A percentile compares a stretch with the other conserved stretches of the same genome.
Evolutionary conservation across 1,140 invertebrate genomes (phyloP).

Genomic region (Anadara kagoshimensis): DNA sequence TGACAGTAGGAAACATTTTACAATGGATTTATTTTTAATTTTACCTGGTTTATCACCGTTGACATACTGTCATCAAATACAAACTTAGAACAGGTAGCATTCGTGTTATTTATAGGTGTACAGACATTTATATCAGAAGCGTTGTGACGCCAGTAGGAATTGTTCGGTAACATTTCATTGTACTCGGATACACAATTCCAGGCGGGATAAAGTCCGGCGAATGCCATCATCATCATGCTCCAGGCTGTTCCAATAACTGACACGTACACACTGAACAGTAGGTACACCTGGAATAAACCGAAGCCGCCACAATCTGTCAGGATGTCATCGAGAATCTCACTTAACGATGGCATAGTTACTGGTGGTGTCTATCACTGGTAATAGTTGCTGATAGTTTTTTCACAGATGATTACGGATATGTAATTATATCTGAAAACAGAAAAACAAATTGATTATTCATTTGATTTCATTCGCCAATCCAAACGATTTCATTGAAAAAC

Average conservation of each 20-base stretch:
- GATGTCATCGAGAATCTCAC: constrained; percentile 24
- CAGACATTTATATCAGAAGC: neutral
- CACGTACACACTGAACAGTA: constrained; percentile 16
- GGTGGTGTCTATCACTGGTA: too few relatives aligned
- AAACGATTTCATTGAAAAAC: too few relatives aligned
- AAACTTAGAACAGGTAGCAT: neutral
- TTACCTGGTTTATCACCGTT: constrained; percentile 28
- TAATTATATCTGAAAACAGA: too few relatives aligned
- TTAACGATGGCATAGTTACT: neutral
- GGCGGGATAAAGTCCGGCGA: constrained; percentile 39
- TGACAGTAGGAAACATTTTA: too few relatives aligned
- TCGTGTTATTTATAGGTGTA: neutral
- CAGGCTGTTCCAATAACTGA: constrained; percentile 9
- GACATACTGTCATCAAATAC: constrained; percentile 10
- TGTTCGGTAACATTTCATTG: neutral
- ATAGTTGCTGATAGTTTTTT: too few relatives aligned
- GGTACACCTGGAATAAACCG: constrained; percentile 30
- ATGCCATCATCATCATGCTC: constrained; percentile 50
- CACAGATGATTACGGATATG: too few relatives aligned
- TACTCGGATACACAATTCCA: constrained; percentile 41
- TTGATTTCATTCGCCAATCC: too few relatives aligned
- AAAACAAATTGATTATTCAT: too few relatives aligned
- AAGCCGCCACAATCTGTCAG: constrained; percentile 35
- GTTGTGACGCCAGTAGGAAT: neutral
- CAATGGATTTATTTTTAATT: too few relatives aligned